These are phyloP conservation scores for Nomada hirtipes DNA, from an alignment of 2,888 invertebrate species.

Conservation along the genomic window DNA sequence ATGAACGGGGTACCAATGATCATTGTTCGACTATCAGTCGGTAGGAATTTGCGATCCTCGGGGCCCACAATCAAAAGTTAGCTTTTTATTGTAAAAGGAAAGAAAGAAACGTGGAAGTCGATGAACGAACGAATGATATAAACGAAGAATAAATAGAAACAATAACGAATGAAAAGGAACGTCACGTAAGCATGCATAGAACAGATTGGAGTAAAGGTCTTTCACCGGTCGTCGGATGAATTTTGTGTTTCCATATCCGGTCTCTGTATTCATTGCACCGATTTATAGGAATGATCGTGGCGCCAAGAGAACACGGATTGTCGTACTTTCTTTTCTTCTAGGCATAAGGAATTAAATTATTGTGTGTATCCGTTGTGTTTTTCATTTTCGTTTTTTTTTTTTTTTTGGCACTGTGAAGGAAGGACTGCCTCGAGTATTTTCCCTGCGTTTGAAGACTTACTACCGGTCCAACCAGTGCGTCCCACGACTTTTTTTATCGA, in stretches of 20 bases:
- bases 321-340: conserved; percentile 6
- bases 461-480: background rate
- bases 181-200: conserved; percentile 56
- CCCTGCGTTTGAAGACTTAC: background rate
- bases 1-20: conserved; percentile 4
- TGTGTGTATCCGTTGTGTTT: background rate
- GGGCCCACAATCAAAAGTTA: conserved; percentile 23
- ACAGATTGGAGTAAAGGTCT: conserved; percentile 8
- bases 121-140: background rate
- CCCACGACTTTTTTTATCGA: background rate
- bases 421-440: background rate
- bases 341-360: conserved; percentile 5
- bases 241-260: background rate
- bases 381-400: background rate
- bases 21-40: conserved; percentile 19
- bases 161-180: background rate
- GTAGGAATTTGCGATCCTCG: conserved; percentile 40
- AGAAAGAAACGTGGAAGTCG: background rate
- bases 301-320: conserved; percentile 15
- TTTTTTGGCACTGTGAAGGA: background rate
- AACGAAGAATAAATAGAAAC: background rate
- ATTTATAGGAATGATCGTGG: background rate
- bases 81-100: conserved; percentile 46
- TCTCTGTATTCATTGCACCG: background rate
- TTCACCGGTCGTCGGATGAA: background rate